Percentiles rank a stretch among this genome's conserved stretches.
phyloP scores from a whole-genome alignment of 2,113 vertebrate species.

The Trematomus loennbergii region DNA sequence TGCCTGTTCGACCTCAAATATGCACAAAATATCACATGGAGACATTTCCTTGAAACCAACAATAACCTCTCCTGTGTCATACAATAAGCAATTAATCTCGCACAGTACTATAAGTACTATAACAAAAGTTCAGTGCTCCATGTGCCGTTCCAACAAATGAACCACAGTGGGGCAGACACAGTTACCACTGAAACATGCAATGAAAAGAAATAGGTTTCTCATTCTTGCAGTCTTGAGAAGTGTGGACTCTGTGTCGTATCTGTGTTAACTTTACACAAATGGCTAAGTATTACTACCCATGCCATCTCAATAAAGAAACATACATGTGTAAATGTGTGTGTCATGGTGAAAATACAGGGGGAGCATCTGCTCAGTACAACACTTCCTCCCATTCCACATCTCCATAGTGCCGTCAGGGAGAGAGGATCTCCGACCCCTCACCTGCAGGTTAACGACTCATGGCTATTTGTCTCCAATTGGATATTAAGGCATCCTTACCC shows the following conservation, averaged over 20 bases:
- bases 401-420: conserved; percentile 59
- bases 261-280: conserved; percentile 8
- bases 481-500: conserved; percentile 75
- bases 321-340: conserved; percentile 28
- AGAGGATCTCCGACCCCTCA: conserved; percentile 74
- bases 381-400: conserved; percentile 82
- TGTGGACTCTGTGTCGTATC: conserved; percentile 24
- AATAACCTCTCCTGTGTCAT: conserved; percentile 55
- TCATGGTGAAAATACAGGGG: conserved; percentile 46
- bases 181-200: conserved; percentile 13
- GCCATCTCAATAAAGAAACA: not conserved
- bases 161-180: conserved; percentile 32
- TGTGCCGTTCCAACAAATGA: conserved; percentile 52
- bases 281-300: conserved; percentile 11
- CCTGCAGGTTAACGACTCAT: conserved; percentile 80
- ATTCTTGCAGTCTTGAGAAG: conserved; percentile 16
- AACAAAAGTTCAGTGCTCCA: conserved; percentile 31
- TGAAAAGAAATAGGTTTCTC: conserved; percentile 16
- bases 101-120: conserved; percentile 8
- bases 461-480: conserved; percentile 83
- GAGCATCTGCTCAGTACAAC: conserved; percentile 67
- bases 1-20: conserved; percentile 63
- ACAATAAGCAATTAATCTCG: conserved; percentile 57
- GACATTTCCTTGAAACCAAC: conserved; percentile 46
- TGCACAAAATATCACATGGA: conserved; percentile 59